Base-by-base conservation (phyloP, 2,797 vertebrate genomes). In the Spheniscus humboldti region DNA sequence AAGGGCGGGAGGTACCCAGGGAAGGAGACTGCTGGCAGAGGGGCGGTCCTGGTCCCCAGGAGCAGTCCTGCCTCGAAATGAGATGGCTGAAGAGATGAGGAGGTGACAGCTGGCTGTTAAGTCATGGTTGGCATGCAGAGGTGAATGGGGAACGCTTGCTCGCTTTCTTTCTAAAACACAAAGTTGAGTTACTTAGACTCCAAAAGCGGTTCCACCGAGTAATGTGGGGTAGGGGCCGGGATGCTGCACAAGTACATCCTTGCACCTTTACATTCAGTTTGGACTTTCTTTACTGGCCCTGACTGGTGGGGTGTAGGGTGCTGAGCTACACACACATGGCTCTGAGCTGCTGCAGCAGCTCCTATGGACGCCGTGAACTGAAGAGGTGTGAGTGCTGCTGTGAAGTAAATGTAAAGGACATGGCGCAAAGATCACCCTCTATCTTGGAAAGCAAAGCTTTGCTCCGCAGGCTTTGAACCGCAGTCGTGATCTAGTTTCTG, bases 211-310 rank as follows among this genome's bases (percentile, higher is more conserved):
- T 18, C 15, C 43, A 8, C 31, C 0, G 1, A 64, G 39, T 10
- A 35, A 28, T 0, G 11, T 0, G 0, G n/a, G n/a, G 45, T 11
- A 28, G 30, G 30, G 30, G 50, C 52, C 3, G 1, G 39, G 45
- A 20, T 9, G 53, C 53, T n/a, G 75, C 55, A 9, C 14, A 7
- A 39, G 37, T 22, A 13, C 33, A 11, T 11, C 48, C 60, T 48
- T 52, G 20, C 25, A 47, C 20, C 28, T 31, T 56, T 6, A 17
- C 11, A 3, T n/a, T 43, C 23, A 1, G 11, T 18, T 13, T 48
- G 60, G 60, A 16, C 31, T 27, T 41, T 33, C 19, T 28, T 31
- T 30, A 7, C 31, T 1, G 13, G 39, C 24, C 47, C 19, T 17
- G 7, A 17, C 24, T 1, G 30, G 31, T 6, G 18, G 27, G 23